A percentile compares a stretch with the other conserved stretches of the same genome.
These are phyloP conservation scores for Drosophila pegasa DNA, from an alignment of 2,888 invertebrate genomes.

Conservation along the genomic window DNA sequence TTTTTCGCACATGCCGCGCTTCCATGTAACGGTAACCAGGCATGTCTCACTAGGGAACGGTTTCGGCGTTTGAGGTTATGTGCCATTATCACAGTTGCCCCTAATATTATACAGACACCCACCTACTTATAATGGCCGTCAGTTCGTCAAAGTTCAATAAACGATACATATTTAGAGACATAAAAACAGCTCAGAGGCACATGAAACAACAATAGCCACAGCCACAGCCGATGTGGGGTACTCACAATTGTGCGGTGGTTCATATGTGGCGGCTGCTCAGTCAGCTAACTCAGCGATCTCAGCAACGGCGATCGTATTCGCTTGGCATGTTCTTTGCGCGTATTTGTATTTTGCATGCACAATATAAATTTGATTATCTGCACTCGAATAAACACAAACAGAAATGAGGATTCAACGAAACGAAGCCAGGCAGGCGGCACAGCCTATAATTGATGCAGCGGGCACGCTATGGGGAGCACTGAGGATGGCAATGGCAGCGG, in stretches of 20 bases:
- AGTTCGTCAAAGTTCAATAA: slow-evolving; percentile 69
- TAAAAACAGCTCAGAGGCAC: slow-evolving; percentile 18
- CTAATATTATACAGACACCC: slow-evolving; percentile 25
- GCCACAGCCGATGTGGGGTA: slow-evolving; percentile 28
- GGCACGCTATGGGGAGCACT: slow-evolving; percentile 53
- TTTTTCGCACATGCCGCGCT: slow-evolving; percentile 40
- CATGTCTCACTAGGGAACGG: slow-evolving; percentile 33
- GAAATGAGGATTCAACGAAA: slow-evolving; percentile 45
- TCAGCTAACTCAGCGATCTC: slow-evolving; percentile 45
- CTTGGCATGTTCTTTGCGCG: slow-evolving; percentile 57
- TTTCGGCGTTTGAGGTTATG: slow-evolving; percentile 65
- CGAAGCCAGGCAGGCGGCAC: slow-evolving; percentile 37
- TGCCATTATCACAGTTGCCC: slow-evolving; percentile 43
- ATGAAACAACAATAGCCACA: slow-evolving; percentile 26
- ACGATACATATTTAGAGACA: slow-evolving; percentile 38
- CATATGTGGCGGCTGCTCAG: slow-evolving; percentile 29
- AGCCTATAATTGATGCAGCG: slow-evolving; percentile 50
- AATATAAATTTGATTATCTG: slow-evolving; percentile 77
- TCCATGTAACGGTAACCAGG: slow-evolving; percentile 63
- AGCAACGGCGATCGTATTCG: slow-evolving; percentile 51
- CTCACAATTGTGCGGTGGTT: slow-evolving; percentile 42
- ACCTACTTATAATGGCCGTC: slow-evolving; percentile 51
- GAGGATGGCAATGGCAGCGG: slow-evolving; percentile 41
- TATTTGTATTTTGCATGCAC: slow-evolving; percentile 60
- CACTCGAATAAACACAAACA: slow-evolving; percentile 62